Evolutionary conservation across 2,797 vertebrate genomes (phyloP).

Genomic region (Acipenser oxyrinchus): DNA sequence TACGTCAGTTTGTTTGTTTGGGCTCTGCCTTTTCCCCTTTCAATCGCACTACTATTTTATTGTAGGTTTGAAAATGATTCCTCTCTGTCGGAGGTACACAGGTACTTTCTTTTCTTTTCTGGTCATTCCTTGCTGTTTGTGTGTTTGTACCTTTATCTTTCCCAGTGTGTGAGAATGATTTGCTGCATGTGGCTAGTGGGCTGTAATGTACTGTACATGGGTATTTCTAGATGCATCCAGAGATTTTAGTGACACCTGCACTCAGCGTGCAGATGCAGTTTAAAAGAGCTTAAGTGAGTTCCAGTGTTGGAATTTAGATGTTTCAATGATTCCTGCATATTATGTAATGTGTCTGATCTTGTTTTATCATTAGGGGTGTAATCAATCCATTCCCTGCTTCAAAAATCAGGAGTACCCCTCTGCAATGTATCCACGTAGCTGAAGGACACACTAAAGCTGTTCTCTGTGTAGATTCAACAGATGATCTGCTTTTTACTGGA

Average conservation of each 20-base stretch:
- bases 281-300: no score
- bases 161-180: constrained; percentile 34
- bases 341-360: neutral
- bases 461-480: constrained; percentile 85
- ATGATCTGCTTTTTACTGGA: constrained; percentile 93
- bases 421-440: constrained; percentile 79
- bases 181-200: constrained; percentile 41
- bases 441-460: constrained; percentile 94
- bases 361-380: constrained; percentile 65
- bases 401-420: constrained; percentile 54
- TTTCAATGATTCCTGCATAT: neutral
- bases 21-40: constrained; percentile 47
- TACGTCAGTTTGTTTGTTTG: neutral
- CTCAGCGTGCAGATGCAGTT: no score
- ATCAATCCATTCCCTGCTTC: constrained; percentile 73
- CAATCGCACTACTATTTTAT: constrained; percentile 51
- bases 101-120: constrained; percentile 64
- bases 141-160: constrained; percentile 1
- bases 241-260: no score
- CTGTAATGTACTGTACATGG: neutral
- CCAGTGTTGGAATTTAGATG: neutral
- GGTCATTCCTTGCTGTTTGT: constrained; percentile 16
- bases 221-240: neutral
- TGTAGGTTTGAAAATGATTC: constrained; percentile 80
- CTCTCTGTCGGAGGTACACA: constrained; percentile 74